Evolutionary conservation across 2,797 vertebrate genomes (phyloP).

Genomic region (Pachyuromys duprasi): DNA sequence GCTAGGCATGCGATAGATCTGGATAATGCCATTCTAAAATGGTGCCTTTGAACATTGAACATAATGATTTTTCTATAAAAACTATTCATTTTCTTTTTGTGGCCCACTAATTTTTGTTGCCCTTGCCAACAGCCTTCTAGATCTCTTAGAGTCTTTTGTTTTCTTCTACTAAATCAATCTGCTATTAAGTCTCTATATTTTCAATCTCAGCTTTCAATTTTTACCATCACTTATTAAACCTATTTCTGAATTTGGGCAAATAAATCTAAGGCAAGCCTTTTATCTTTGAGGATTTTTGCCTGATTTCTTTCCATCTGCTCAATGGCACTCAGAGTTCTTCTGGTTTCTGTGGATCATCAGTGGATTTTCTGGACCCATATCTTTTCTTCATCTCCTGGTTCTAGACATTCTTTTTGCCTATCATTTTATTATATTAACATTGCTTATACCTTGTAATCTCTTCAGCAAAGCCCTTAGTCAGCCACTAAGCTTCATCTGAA

Average conservation of each 20-base stretch:
- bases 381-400: neutral
- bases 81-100: conserved; percentile 17
- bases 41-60: neutral
- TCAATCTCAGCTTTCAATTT: neutral
- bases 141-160: conserved; percentile 13
- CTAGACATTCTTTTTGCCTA: neutral
- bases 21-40: conserved; percentile 18
- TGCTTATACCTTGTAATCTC: neutral
- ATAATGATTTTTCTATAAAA: conserved; percentile 34
- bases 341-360: neutral
- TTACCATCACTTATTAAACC: neutral
- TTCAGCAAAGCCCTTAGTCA: neutral
- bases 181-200: conserved; percentile 34
- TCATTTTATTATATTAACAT: neutral
- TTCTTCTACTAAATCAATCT: conserved; percentile 28
- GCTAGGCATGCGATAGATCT: neutral
- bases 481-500: neutral
- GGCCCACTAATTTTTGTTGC: neutral
- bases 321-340: neutral
- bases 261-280: neutral
- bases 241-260: conserved; percentile 25
- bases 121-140: neutral
- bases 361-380: neutral
- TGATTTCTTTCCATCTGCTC: neutral
- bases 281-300: neutral